Percentiles rank a stretch among this genome's conserved stretches.
Conservation (phyloP, 1,140 invertebrate species). For the Pseudomyrmex cubaensis region DNA sequence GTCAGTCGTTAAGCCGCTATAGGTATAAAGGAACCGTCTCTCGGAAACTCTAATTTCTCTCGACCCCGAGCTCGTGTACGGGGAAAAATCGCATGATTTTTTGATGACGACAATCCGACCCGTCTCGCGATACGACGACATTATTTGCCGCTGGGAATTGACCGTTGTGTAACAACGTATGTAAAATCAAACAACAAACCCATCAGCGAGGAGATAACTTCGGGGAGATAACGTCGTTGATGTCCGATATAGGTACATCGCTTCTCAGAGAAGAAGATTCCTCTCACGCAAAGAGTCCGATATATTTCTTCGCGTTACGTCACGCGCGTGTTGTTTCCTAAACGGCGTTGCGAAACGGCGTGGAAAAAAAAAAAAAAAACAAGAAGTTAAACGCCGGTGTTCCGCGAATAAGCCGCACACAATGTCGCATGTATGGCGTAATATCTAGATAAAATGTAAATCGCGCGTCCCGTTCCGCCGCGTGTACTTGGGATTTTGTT, state of each 20-base stretch:
- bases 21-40: background rate
- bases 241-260: too few species aligned
- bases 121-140: too few species aligned
- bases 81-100: background rate
- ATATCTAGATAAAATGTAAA: conserved; percentile 55
- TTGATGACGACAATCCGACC: too few species aligned
- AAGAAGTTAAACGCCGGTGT: conserved; percentile 40
- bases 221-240: too few species aligned
- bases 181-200: too few species aligned
- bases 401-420: conserved; percentile 41
- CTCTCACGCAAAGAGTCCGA: too few species aligned
- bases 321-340: background rate
- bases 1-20: too few species aligned
- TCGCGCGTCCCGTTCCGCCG: conserved; percentile 10
- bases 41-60: conserved; percentile 16
- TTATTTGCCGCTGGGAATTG: too few species aligned
- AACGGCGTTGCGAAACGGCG: conserved; percentile 37
- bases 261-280: too few species aligned
- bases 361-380: conserved; percentile 50
- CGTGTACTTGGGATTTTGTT: conserved; percentile 1
- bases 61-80: background rate
- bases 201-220: too few species aligned
- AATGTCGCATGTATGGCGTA: conserved; percentile 46
- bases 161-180: too few species aligned
- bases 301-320: too few species aligned